Conservation (phyloP, 2,797 vertebrate species). For the Prunella strophiata region DNA sequence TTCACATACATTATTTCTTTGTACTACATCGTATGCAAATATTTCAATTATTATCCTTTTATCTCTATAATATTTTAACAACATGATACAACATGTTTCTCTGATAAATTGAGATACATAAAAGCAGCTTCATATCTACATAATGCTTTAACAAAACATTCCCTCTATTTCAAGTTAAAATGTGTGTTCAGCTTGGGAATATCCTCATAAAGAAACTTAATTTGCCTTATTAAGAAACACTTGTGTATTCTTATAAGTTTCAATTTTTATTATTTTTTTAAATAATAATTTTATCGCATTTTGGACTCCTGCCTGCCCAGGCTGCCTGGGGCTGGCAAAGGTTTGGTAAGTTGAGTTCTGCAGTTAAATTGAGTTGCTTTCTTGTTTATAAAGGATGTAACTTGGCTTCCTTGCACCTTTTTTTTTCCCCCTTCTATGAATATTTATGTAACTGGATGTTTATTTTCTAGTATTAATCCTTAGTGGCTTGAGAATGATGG, state of each 20-base stretch:
- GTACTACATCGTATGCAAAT: slow-evolving; percentile 33
- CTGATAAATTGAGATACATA: not conserved
- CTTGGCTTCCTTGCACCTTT: not conserved
- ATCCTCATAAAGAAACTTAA: not conserved
- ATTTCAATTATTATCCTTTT: slow-evolving; percentile 19
- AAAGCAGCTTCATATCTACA: slow-evolving; percentile 33
- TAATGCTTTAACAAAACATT: slow-evolving; percentile 32
- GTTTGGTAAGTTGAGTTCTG: not conserved
- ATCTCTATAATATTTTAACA: slow-evolving; percentile 12
- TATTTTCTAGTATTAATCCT: not conserved
- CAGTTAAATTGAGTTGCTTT: not conserved
- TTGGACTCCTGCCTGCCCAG: not conserved
- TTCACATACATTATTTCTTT: slow-evolving; percentile 18
- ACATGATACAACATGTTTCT: not conserved
- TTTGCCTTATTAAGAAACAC: not conserved
- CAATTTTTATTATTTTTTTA: not conserved
- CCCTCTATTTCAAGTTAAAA: slow-evolving; percentile 9
- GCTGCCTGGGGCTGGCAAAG: not conserved
- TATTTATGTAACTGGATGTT: not conserved
- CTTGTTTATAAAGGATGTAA: not conserved
- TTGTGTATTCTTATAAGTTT: not conserved
- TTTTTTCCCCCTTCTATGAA: not conserved
- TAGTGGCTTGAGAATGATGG: not conserved
- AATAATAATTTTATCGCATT: not conserved
- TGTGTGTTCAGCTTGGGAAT: not conserved